phyloP scores from a whole-genome alignment of 2,113 vertebrate species.

The Trogon surrucura region DNA sequence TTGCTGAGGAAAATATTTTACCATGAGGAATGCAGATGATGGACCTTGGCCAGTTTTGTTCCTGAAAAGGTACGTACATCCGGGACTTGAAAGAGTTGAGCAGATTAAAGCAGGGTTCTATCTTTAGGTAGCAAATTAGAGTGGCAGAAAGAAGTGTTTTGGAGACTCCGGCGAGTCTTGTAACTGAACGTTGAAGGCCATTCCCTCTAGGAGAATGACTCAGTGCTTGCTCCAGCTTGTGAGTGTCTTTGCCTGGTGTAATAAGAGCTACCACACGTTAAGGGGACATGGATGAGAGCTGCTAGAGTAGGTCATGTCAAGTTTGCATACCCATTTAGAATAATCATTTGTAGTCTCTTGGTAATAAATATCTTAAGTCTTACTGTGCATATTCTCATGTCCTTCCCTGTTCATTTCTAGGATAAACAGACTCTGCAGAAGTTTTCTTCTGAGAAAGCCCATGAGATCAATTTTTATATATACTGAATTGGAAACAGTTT shows the following conservation, averaged over 20 bases:
- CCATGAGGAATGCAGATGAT: background rate
- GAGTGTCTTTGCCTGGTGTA: background rate
- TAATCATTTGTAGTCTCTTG: background rate
- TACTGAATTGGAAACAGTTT: background rate
- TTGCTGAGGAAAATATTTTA: background rate
- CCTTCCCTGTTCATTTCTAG: background rate
- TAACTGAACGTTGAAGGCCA: background rate
- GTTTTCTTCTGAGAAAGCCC: conserved; percentile 3
- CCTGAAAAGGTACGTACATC: background rate
- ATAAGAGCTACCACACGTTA: background rate
- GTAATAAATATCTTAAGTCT: background rate
- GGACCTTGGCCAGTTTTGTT: background rate
- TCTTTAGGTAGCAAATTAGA: background rate
- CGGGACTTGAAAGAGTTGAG: background rate
- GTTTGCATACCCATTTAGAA: background rate
- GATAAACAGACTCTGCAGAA: background rate
- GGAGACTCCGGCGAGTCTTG: background rate
- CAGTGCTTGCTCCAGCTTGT: background rate
- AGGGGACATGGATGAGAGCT: background rate
- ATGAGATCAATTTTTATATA: background rate
- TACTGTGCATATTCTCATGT: background rate
- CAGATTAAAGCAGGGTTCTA: background rate
- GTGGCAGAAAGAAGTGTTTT: background rate
- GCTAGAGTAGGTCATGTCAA: background rate
- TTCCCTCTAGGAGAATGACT: background rate